A percentile compares a stretch with the other conserved stretches of the same genome.
These are phyloP conservation scores for Pseudococcus longispinus DNA, from an alignment of 2,888 invertebrate genomes.

Conservation along the genomic window DNA sequence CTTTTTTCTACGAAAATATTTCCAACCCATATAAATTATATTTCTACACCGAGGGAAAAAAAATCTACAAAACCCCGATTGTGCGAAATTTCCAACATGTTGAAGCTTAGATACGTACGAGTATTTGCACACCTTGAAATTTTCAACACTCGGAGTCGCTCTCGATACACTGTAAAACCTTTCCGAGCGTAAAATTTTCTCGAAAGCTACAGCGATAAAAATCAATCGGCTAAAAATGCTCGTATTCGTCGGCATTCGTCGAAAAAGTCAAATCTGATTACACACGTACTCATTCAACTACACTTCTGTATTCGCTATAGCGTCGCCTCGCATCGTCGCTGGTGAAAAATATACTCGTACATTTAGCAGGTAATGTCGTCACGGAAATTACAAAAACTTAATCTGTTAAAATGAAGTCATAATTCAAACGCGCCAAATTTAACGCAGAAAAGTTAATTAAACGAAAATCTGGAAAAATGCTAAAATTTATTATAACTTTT, in stretches of 20 bases:
- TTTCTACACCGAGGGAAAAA: neutral
- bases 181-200: neutral
- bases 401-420: constrained; percentile 26
- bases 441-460: constrained; percentile 28
- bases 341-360: neutral
- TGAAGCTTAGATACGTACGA: neutral
- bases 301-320: neutral
- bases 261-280: constrained; percentile 6
- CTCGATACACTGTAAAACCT: neutral
- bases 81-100: constrained; percentile 2
- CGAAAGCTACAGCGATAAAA: neutral
- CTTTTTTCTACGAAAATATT: neutral
- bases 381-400: constrained; percentile 31
- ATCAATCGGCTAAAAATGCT: constrained; percentile 11
- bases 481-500: constrained; percentile 23
- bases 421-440: constrained; percentile 10
- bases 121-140: constrained; percentile 4
- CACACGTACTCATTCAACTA: neutral
- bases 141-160: neutral
- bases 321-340: neutral
- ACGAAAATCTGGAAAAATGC: constrained; percentile 27
- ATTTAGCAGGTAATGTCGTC: constrained; percentile 18
- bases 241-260: neutral
- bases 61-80: neutral
- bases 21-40: neutral